Evolutionary conservation across 1,140 invertebrate species (phyloP), one percentile per base, ranked within the genome.

Genomic region (Cecropterus lyciades): DNA sequence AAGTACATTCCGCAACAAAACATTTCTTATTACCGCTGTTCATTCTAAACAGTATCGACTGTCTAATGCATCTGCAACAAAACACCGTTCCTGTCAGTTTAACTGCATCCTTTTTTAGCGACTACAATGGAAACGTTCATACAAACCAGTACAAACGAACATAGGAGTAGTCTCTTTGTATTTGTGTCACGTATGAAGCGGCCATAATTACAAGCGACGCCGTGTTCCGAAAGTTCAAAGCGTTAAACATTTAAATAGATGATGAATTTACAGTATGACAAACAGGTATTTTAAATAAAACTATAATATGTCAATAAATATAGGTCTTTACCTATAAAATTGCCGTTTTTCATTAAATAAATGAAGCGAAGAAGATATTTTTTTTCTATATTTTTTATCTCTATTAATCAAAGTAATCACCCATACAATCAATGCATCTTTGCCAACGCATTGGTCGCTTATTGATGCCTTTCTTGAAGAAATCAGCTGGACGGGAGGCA

Each of bases 161-260:
- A 40, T 9, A 40, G 3, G 14, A 40, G 30, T 37, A 37, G 30
- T 55, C 40, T 17, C 51, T 55, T 55, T 55, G 51, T 55, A 55
- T 40, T 17, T 30, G 14, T 17, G 30, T 55, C 51, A 55, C 51
- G 51, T 55, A 40, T 37, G 51, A 37, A 40, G 15, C 51, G 14
- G 51, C 15, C 33, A 55, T 55, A 55, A 55, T 55, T 55, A 55
- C 14, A 6, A 11, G 51, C 49, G 13, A 37, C 24, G 30, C 30
- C 51, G 10, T 40, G 51, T 14, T 40, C 30, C 7, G 40, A 55
- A 52, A 52, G 51, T 55, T 40, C 1, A 55, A 55, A 37, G 33
- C 9, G 10, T 55, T 40, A 40, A 52, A 33, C 49, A 55, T 55
- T 55, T 55, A 55, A 17, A 55, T 55, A 11, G 13, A n/a, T 16